These are phyloP conservation scores for Megaleporinus macrocephalus DNA, from an alignment of 2,113 vertebrate genomes.

Conservation along the genomic window DNA sequence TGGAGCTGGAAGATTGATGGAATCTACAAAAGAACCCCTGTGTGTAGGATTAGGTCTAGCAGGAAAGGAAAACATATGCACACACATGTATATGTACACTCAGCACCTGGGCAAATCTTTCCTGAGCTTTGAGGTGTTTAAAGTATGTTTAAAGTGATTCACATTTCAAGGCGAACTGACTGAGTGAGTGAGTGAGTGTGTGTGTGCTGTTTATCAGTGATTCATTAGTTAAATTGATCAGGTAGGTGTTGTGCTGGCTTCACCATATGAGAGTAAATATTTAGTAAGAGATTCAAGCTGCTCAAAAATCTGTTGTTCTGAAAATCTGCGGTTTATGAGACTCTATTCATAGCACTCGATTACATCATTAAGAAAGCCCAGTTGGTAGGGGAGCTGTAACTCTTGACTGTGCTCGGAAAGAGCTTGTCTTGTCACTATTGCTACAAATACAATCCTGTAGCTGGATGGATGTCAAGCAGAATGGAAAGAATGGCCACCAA, in stretches of 20 bases:
- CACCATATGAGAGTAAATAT: background rate
- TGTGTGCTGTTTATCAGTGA: background rate
- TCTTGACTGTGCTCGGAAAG: too few species aligned
- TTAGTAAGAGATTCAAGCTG: background rate
- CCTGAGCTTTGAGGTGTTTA: background rate
- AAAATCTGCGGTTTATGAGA: background rate
- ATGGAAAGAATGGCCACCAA: too few species aligned
- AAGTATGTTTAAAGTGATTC: background rate
- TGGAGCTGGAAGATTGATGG: constrained; percentile 55
- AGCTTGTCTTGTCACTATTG: too few species aligned
- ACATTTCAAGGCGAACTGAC: background rate
- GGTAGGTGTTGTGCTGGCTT: background rate
- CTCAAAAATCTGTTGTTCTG: background rate
- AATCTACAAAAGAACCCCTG: constrained; percentile 55
- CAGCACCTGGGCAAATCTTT: constrained; percentile 44
- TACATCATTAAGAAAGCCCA: too few species aligned
- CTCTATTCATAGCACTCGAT: too few species aligned
- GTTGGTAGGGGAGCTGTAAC: too few species aligned
- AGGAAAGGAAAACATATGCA: background rate
- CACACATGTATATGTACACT: background rate
- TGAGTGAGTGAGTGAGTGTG: background rate
- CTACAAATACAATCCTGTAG: too few species aligned
- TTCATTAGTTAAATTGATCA: background rate
- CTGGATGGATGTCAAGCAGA: too few species aligned
- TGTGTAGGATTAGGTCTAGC: constrained; percentile 25